Evolutionary conservation across 2,888 invertebrate genomes (phyloP), one percentile per base, ranked within the genome.

Genomic region (Drosophila mimica): DNA sequence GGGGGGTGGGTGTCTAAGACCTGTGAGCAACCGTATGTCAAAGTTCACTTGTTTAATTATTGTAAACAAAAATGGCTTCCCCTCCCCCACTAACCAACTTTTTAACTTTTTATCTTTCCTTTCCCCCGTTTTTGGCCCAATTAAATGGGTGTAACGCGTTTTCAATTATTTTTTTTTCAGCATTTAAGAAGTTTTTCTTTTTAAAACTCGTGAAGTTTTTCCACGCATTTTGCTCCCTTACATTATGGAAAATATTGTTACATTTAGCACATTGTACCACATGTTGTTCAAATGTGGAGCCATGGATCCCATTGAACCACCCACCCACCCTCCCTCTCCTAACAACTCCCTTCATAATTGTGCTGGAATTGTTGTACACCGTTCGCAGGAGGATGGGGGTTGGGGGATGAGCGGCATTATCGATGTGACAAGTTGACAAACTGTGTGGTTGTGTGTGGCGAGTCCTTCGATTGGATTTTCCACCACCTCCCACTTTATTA

Each of bases 401-500:
- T 3, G 25, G 8, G 15, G 46, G n/a, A n/a, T 25, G 40, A 17
- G 0, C 7, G 53, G 56, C 48, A 75, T 86, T 86, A 86, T 81
- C 82, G 81, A 87, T 87, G 89, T 87, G 89, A 75, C 73, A 88
- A 89, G 83, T 89, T 86, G 86, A 83, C 88, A 88, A 88, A 78
- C 20, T 25, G 46, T 25, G 20, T 25, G 25, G 83, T 76, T 69
- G 71, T 73, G 43, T 69, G 70, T 65, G 66, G 58, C 64, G 17
- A 61, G 38, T 36, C 48, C 56, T 57, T 30, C 58, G 20, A 46
- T 40, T 38, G 40, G 9, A 7, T 20, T 4, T 11, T 13, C 52
- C n/a, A 30, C 4, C 30, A 25, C 34, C 54, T 3, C 40, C 38
- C n/a, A 40, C 40, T 15, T 15, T 9, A 8, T 31, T 6, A 8